These are phyloP conservation scores for Crocallis elinguaria DNA, from an alignment of 2,888 invertebrate genomes.

Conservation along the genomic window DNA sequence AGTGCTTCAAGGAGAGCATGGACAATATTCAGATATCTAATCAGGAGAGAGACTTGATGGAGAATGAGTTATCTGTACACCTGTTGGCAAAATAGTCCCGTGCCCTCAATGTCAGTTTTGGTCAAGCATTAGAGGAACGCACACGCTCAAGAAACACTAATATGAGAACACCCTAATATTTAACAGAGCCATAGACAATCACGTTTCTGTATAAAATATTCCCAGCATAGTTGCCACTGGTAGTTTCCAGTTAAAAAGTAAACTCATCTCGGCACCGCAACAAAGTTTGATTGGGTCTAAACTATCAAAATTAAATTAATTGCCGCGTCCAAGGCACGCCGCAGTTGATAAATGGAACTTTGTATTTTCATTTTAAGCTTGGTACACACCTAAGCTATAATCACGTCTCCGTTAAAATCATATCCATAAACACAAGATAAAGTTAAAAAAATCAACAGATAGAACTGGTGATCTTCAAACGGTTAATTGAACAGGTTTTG, in stretches of 20 bases:
- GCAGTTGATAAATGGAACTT: conserved; percentile 43
- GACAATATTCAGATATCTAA: too few relatives aligned
- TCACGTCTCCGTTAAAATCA: not conserved
- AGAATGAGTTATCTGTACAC: too few relatives aligned
- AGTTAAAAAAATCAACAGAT: too few relatives aligned
- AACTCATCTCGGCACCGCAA: conserved; percentile 40
- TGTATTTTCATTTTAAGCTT: conserved; percentile 45
- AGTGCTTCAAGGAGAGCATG: too few relatives aligned
- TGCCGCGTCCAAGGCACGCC: conserved; percentile 36
- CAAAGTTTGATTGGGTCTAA: conserved; percentile 62
- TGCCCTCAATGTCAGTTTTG: too few relatives aligned
- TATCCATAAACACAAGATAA: not conserved
- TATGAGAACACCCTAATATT: too few relatives aligned
- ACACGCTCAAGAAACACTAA: too few relatives aligned
- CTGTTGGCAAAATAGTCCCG: too few relatives aligned
- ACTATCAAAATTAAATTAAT: conserved; percentile 63
- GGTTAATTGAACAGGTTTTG: too few relatives aligned
- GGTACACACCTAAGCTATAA: not conserved
- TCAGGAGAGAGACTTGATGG: too few relatives aligned
- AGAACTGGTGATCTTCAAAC: too few relatives aligned
- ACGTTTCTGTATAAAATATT: not conserved
- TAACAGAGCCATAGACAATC: not conserved
- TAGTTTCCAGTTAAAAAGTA: conserved; percentile 37
- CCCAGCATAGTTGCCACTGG: not conserved
- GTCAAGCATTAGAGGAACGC: too few relatives aligned